Base-by-base conservation (phyloP, 2,888 invertebrate species). In the Cancer borealis region DNA sequence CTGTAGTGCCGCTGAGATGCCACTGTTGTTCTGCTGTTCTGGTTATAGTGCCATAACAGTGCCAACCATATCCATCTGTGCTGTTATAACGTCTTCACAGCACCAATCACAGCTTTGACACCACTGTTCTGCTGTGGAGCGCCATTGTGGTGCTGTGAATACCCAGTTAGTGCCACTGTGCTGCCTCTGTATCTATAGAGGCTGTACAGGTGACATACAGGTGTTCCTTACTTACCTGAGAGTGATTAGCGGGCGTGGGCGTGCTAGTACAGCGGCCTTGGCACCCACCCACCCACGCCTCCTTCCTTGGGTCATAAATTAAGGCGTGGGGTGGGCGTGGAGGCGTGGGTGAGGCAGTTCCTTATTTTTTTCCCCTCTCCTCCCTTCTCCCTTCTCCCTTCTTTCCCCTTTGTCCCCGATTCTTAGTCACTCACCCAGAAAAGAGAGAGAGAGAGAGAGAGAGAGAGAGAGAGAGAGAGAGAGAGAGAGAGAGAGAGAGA, bases 361-460 rank as follows among this genome's bases (percentile, higher is more conserved):
- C 30, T 79, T 73, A 8, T 73, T n/a, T 21, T 4, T n/a, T n/a
- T n/a, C n/a, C 26, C 6, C 79, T 12, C 26, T 12, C n/a, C n/a
- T 79, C 26, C 30, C 79, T 79, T 26, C 30, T 26, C 26, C n/a
- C n/a, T 0, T 79, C 79, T 21, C 46, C 88, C 47, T 47, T 47
- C n/a, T 47, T 47, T 47, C 88, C 46, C 46, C 17, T 88, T 46
- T 30, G 60, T 54, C 30, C 39, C 30, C 3, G 66, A 21, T 4
- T 21, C 66, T 66, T 60, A 66, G 60, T 60, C 46, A 60, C 46
- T 21, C 14, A 39, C 21, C 60, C 30, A 92, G 49, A 92, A 79
- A 84, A 6, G 87, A 49, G 92, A 49, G 92, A 92, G 92, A 92
- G 87, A 87, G 66, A 66, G 92, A 84, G 92, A 92, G 92, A 84